These are phyloP conservation scores for Passer domesticus DNA, from an alignment of 2,113 vertebrate species.

Conservation along the genomic window DNA sequence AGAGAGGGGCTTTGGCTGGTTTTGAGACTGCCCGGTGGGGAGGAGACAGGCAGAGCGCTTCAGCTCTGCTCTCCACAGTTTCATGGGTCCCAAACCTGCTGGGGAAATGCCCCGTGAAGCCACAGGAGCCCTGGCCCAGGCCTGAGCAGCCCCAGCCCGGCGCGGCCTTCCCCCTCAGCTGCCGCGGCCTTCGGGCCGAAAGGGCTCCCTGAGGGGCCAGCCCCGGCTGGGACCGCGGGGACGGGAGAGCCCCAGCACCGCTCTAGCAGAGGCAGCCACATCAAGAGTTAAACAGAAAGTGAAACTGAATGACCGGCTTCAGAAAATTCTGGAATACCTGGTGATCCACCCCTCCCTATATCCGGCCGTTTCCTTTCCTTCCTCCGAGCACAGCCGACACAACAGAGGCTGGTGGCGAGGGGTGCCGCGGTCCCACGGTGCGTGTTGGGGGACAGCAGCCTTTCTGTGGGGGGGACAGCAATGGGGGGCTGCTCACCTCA, in stretches of 20 bases:
- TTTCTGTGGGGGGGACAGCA: too few species aligned
- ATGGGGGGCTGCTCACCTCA: background rate
- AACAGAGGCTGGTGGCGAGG: accelerated
- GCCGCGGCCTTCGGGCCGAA: accelerated
- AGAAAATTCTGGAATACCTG: accelerated
- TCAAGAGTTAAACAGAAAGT: accelerated
- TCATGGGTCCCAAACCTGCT: accelerated
- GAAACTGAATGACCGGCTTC: accelerated
- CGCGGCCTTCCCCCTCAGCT: accelerated
- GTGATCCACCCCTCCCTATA: too few species aligned
- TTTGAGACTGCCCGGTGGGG: accelerated
- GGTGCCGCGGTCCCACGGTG: accelerated
- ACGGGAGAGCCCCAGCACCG: accelerated
- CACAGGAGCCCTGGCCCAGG: accelerated
- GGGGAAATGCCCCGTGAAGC: accelerated
- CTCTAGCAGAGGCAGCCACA: accelerated
- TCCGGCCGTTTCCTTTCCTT: too few species aligned
- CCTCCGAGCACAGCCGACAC: accelerated
- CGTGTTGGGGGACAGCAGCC: background rate
- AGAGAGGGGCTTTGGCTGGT: accelerated
- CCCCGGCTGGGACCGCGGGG: accelerated
- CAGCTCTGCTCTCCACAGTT: background rate
- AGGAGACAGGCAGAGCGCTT: background rate
- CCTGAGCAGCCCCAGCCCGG: accelerated
- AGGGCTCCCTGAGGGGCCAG: accelerated